Evolutionary conservation across 2,888 invertebrate species (phyloP), one percentile per base, ranked within the genome.

Genomic region (Notodonta dromedarius): DNA sequence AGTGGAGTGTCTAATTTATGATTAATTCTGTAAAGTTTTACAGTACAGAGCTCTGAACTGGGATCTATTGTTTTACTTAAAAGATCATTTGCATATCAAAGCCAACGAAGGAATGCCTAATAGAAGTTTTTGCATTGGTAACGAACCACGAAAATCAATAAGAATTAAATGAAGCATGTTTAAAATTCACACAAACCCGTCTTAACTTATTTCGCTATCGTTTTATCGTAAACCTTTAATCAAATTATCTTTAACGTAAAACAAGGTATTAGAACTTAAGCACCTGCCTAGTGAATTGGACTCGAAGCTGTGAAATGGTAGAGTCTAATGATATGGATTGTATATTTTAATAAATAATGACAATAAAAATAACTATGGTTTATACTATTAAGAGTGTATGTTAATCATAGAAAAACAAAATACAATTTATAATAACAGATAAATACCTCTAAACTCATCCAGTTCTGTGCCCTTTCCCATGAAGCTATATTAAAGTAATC

Each of bases 41-140:
- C 67, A 70, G 67, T 72, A 73, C 68, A 71, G 62, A 70, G 67
- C 71, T 70, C 71, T 70, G 73, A 74, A 68, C 71, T 77, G 69
- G 85, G 85, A 86, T 88, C 86, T 89, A 88, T 90, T 91, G 89
- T 91, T 87, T 86, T 81, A 81, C 77, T 87, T 85, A 86, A 85
- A 82, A 84, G 75, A 74, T 70, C 59, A 66, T 91, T 91, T 88
- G 83, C 90, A 90, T 91, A 84, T 81, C 85, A 91, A 91, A 91
- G 86, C 78, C 71, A 64, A 72, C 78, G 73, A 80, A 79, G 79
- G 83, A 88, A 84, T 86, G 80, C 83, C 82, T 86, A 83, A 89
- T 86, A 86, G 82, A 87, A 88, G 85, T 88, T 90, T 90, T 89
- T 85, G 89, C 87, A 91, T 90, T 85, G 67, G 79, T 91, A 90